Percentiles rank a stretch among this genome's conserved stretches.
phyloP scores from a whole-genome alignment of 2,888 invertebrate species.

The Polia nebulosa region DNA sequence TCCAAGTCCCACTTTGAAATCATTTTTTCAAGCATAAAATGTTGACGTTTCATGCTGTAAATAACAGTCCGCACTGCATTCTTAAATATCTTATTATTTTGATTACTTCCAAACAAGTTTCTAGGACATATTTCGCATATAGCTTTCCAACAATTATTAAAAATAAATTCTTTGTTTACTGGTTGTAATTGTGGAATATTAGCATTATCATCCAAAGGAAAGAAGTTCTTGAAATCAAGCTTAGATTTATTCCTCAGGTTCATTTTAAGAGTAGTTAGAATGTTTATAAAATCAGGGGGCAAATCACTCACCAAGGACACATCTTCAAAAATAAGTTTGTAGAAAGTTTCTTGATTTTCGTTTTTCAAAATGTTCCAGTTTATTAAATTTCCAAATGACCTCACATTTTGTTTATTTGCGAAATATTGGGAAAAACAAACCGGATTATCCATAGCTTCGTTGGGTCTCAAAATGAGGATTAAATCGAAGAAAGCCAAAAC shows the following conservation, averaged over 20 bases:
- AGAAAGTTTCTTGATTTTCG: slow-evolving; percentile 65
- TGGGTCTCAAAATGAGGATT: background rate
- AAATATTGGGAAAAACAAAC: slow-evolving; percentile 82
- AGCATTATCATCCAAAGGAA: slow-evolving; percentile 59
- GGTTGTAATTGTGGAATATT: slow-evolving; percentile 64
- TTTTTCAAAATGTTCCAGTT: slow-evolving; percentile 74
- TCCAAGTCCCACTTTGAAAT: slow-evolving; percentile 80
- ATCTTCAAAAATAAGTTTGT: slow-evolving; percentile 71
- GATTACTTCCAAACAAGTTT: slow-evolving; percentile 76
- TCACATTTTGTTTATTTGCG: slow-evolving; percentile 84
- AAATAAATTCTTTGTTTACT: slow-evolving; percentile 77
- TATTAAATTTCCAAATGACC: slow-evolving; percentile 80
- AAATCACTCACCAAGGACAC: slow-evolving; percentile 70
- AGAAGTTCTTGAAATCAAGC: slow-evolving; percentile 80
- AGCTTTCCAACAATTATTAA: slow-evolving; percentile 73
- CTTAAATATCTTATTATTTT: slow-evolving; percentile 81
- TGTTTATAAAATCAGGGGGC: slow-evolving; percentile 66
- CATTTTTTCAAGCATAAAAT: slow-evolving; percentile 73
- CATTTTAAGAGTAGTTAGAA: slow-evolving; percentile 71
- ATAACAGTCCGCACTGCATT: slow-evolving; percentile 74
- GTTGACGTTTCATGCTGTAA: slow-evolving; percentile 84
- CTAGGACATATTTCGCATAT: slow-evolving; percentile 80
- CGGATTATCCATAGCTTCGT: slow-evolving; percentile 68
- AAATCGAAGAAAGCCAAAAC: background rate
- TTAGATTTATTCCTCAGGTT: slow-evolving; percentile 75